Evolutionary conservation across 2,797 vertebrate species (phyloP), one percentile per base, ranked within the genome.

Genomic region (Sebastiscus albofasciatus): DNA sequence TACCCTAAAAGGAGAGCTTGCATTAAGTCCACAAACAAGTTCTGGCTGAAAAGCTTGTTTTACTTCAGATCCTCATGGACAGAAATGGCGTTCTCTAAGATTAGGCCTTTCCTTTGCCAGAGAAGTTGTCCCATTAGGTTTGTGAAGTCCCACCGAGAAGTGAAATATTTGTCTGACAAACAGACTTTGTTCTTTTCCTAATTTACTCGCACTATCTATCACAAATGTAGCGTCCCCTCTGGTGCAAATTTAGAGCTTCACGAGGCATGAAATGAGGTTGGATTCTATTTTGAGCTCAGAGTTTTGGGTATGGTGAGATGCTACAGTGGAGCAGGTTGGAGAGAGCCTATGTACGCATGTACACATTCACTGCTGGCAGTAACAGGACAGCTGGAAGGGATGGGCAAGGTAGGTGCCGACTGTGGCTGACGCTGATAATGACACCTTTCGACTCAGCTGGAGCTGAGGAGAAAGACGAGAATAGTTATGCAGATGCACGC

Each of bases 201-300:
- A 92, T 88, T 87, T 87, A 72, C 81, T 86, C 20, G 0, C 62
- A 68, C 79, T 87, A 84, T 91, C 78, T 67, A 75, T 89, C 79
- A 83, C 82, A 91, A 91, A 87, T 79, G 79, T 79, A 77, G 33
- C 33, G 12, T 86, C 86, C 81, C 84, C 85, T 86, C 82, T 79
- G 88, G 88, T 91, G 79, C 87, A 89, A 89, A 92, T 93, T 88
- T 91, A 88, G 80, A 91, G 90, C 84, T 93, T 90, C 82, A 54
- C 29, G 55, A 90, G 86, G 92, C 91, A 90, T 90, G 88, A 93
- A 94, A 94, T 92, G 75, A 92, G 90, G 83, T 86, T 91, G 84
- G 82, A 33, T 87, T 92, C 87, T 95, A 93, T 93, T 94, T 93
- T 85, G 39, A 82, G 90, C 82, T 65, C 58, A 59, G 62, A 56